Percentiles rank a stretch among this genome's conserved stretches.
phyloP scores from a whole-genome alignment of 1,140 invertebrate genomes.

The Heliconius hewitsoni region DNA sequence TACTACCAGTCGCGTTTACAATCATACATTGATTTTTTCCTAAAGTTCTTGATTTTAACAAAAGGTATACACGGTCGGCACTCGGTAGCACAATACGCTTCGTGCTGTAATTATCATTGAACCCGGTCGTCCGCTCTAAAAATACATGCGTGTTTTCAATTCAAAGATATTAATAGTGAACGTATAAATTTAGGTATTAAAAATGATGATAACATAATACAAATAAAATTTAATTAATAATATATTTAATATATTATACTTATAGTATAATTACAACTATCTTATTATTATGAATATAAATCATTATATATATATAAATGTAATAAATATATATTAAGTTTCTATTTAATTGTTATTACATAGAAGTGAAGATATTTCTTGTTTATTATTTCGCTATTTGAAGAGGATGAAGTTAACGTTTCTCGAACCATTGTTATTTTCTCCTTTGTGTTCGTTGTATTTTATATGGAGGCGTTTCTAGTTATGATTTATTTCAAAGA shows the following conservation, averaged over 20 bases:
- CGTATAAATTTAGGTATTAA: not conserved
- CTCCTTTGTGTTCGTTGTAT: conserved; percentile 36
- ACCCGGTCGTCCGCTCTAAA: conserved; percentile 16
- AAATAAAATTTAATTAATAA: not conserved
- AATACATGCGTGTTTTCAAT: not conserved
- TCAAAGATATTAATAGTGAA: not conserved
- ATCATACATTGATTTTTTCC: not conserved
- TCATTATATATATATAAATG: not conserved
- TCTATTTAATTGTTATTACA: not conserved
- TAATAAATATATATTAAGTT: not conserved
- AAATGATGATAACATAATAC: not conserved
- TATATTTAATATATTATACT: not conserved
- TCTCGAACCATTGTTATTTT: conserved; percentile 27
- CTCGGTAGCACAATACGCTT: conserved; percentile 22
- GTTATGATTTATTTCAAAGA: conserved; percentile 34
- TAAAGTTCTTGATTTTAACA: conserved; percentile 27
- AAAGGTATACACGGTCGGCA: not conserved
- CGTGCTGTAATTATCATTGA: conserved; percentile 30
- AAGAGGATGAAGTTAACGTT: conserved; percentile 30
- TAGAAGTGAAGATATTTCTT: conserved; percentile 18
- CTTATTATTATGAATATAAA: not conserved
- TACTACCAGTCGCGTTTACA: no score
- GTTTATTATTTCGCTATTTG: conserved; percentile 46
- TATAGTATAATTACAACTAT: not conserved
- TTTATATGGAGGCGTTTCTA: conserved; percentile 35